A percentile compares a stretch with the other conserved stretches of the same genome.
Evolutionary conservation across 2,888 invertebrate genomes (phyloP).

Genomic region (Dryomyza anilis): DNA sequence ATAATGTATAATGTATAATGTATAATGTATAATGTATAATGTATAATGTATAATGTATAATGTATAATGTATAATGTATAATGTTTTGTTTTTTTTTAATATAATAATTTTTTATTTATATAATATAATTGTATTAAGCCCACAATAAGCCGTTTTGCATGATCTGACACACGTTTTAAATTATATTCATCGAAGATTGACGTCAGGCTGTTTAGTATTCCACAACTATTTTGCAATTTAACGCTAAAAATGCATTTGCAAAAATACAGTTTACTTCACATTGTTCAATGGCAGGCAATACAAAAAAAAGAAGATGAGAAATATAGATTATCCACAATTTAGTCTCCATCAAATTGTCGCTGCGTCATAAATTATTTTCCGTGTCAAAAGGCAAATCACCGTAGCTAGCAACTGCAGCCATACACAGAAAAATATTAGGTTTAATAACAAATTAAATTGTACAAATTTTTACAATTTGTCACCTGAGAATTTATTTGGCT

Average conservation of each 20-base stretch:
- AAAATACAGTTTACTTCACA: slow-evolving; percentile 18
- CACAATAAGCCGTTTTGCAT: too few relatives aligned
- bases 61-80: too few relatives aligned
- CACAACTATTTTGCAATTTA: slow-evolving; percentile 8
- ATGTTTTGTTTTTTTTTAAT: too few relatives aligned
- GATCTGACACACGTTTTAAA: slow-evolving; percentile 18
- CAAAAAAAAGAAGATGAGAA: neutral
- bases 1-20: too few relatives aligned
- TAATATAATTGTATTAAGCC: too few relatives aligned
- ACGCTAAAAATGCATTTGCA: slow-evolving; percentile 21
- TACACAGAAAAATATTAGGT: too few relatives aligned
- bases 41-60: too few relatives aligned
- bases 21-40: too few relatives aligned
- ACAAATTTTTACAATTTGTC: too few relatives aligned
- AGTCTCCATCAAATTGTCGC: slow-evolving; percentile 1
- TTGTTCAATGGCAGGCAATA: slow-evolving; percentile 1
- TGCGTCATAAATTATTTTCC: slow-evolving; percentile 27
- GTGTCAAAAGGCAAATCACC: slow-evolving; percentile 32
- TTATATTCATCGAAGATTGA: slow-evolving; percentile 1
- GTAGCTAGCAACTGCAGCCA: slow-evolving; percentile 47
- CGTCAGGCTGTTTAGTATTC: neutral
- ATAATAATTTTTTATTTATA: too few relatives aligned
- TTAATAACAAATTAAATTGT: too few relatives aligned
- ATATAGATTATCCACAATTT: neutral
- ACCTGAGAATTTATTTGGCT: too few relatives aligned